A percentile compares a stretch with the other conserved stretches of the same genome.
Evolutionary conservation across 2,797 vertebrate species (phyloP).

Genomic region (Pangasius larnaudii): DNA sequence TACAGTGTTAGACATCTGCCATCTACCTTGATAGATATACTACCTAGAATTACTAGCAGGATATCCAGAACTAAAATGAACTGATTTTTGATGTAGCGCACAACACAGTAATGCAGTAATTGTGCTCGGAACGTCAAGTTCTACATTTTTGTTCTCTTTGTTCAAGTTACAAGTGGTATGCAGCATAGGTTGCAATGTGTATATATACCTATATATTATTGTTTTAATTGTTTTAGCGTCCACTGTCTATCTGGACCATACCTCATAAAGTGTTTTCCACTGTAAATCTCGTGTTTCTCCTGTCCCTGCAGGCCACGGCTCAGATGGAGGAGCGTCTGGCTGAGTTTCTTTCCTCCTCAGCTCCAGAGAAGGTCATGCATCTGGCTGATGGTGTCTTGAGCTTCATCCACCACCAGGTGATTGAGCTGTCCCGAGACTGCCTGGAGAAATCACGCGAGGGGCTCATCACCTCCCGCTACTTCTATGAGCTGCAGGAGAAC

Average conservation of each 20-base stretch:
- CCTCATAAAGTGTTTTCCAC: background rate
- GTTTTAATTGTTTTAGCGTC: background rate
- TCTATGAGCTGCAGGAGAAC: conserved; percentile 96
- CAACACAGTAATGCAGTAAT: background rate
- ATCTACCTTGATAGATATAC: background rate
- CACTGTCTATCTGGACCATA: background rate
- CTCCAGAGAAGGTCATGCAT: conserved; percentile 86
- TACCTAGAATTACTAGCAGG: background rate
- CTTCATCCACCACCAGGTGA: conserved; percentile 97
- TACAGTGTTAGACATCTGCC: background rate
- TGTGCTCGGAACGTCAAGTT: background rate
- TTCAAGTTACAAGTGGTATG: background rate
- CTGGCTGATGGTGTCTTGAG: conserved; percentile 93
- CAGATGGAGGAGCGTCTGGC: conserved; percentile 96
- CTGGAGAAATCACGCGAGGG: conserved; percentile 91
- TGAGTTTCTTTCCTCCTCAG: conserved; percentile 86
- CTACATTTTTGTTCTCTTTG: background rate
- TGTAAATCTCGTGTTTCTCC: background rate
- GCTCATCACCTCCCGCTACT: conserved; percentile 95
- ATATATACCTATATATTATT: background rate
- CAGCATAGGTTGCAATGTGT: background rate
- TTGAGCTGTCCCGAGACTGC: conserved; percentile 94
- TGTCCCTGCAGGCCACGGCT: conserved; percentile 83
- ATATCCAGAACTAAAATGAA: background rate
- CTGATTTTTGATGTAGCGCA: background rate